phyloP scores from a whole-genome alignment of 2,888 invertebrate genomes.

The Trilocha varians region DNA sequence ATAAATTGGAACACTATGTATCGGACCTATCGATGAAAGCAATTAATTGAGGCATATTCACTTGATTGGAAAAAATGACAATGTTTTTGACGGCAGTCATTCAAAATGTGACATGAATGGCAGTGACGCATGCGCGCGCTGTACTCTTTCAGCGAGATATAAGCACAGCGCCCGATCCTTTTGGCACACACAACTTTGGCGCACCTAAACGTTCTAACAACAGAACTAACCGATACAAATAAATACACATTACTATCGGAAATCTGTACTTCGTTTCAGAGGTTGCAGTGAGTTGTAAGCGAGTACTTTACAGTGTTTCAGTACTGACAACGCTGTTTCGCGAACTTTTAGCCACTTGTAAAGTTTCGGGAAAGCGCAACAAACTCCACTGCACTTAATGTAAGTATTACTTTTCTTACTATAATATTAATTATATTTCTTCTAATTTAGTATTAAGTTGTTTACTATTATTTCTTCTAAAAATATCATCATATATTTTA shows the following conservation, averaged over 20 bases:
- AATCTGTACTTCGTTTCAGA: slow-evolving; percentile 18
- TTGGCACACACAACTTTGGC: slow-evolving; percentile 65
- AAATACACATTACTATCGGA: slow-evolving; percentile 20
- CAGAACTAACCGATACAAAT: slow-evolving; percentile 29
- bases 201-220: slow-evolving; percentile 55
- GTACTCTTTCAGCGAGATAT: slow-evolving; percentile 46
- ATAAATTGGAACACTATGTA: neutral
- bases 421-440: neutral
- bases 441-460: neutral
- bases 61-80: slow-evolving; percentile 16
- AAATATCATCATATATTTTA: too few species aligned
- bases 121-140: slow-evolving; percentile 48
- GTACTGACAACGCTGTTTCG: slow-evolving; percentile 22
- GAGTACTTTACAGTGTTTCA: slow-evolving; percentile 33
- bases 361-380: slow-evolving; percentile 36
- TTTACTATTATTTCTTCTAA: too few species aligned
- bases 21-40: neutral
- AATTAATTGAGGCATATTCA: slow-evolving; percentile 5
- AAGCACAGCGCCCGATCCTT: slow-evolving; percentile 51
- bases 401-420: too few species aligned
- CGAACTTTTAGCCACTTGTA: slow-evolving; percentile 38
- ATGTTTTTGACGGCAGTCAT: slow-evolving; percentile 60
- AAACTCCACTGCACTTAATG: slow-evolving; percentile 18
- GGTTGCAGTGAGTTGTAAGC: slow-evolving; percentile 35
- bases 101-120: slow-evolving; percentile 62